A percentile compares a stretch with the other conserved stretches of the same genome.
phyloP scores from a whole-genome alignment of 2,888 invertebrate genomes.

The Tuta absoluta region DNA sequence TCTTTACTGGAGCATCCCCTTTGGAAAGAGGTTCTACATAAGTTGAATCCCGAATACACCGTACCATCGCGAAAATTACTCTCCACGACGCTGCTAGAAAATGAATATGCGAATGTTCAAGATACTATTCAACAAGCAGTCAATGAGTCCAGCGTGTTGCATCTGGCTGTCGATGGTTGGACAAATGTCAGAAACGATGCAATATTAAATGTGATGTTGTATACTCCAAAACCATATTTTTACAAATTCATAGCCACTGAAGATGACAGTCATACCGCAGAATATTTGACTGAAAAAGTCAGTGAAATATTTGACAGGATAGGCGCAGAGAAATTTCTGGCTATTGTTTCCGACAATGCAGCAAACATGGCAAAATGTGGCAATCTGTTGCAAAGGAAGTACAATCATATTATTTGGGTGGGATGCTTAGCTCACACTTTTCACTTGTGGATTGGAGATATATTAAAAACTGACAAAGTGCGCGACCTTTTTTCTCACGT shows the following conservation, averaged over 20 bases:
- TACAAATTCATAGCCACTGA: not conserved
- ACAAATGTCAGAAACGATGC: not conserved
- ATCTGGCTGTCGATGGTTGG: constrained; percentile 3
- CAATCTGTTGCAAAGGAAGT: not conserved
- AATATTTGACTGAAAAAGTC: not conserved
- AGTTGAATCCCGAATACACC: not conserved
- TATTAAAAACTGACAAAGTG: not conserved
- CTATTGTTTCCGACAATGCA: not conserved
- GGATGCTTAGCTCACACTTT: not conserved
- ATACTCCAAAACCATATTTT: not conserved
- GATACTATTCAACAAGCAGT: not conserved
- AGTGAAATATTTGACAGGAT: not conserved
- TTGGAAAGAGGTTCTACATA: not conserved
- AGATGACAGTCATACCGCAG: not conserved
- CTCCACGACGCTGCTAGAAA: not conserved
- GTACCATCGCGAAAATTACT: not conserved
- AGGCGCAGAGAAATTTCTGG: constrained; percentile 1
- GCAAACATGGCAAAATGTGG: constrained; percentile 1
- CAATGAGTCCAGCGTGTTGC: not conserved
- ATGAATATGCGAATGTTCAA: not conserved
- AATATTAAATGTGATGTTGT: not conserved
- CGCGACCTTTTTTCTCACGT: not conserved
- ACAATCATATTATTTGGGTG: not conserved
- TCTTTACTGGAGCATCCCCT: not conserved
- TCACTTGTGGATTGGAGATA: constrained; percentile 4